A percentile compares a stretch with the other conserved stretches of the same genome.
Evolutionary conservation across 2,797 vertebrate species (phyloP).

Genomic region (Darevskia nairensis): DNA sequence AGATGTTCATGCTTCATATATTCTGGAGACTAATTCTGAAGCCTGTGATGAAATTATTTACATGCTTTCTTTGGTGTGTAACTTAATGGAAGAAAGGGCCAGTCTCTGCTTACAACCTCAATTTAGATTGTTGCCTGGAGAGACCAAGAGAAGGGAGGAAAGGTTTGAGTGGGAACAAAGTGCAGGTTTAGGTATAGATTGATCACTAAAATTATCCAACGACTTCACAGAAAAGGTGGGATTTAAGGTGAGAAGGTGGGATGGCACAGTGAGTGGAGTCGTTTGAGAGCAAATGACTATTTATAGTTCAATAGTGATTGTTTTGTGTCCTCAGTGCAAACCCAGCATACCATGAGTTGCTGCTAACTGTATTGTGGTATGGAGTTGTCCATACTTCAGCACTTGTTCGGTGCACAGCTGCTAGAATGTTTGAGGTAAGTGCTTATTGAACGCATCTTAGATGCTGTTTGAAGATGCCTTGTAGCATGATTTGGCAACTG

Average conservation of each 20-base stretch:
- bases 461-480: conserved; percentile 1
- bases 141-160: neutral
- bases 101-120: neutral
- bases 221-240: neutral
- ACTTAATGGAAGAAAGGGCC: neutral
- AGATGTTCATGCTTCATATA: too few relatives aligned
- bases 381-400: conserved; percentile 98
- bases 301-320: neutral
- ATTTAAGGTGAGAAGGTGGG: neutral
- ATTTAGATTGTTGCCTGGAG: neutral
- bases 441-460: neutral
- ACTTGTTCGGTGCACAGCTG: conserved; percentile 95
- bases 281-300: neutral
- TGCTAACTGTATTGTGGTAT: conserved; percentile 97
- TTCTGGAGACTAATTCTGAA: neutral
- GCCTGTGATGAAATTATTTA: neutral
- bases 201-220: neutral
- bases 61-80: neutral
- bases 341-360: conserved; percentile 94
- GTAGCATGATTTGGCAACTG: neutral
- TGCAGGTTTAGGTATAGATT: neutral
- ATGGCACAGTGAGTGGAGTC: neutral
- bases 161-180: neutral
- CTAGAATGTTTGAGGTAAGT: conserved; percentile 98
- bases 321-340: conserved; percentile 86